Evolutionary conservation across 2,797 vertebrate species (phyloP).

Genomic region (Gymnopithys bicolor): DNA sequence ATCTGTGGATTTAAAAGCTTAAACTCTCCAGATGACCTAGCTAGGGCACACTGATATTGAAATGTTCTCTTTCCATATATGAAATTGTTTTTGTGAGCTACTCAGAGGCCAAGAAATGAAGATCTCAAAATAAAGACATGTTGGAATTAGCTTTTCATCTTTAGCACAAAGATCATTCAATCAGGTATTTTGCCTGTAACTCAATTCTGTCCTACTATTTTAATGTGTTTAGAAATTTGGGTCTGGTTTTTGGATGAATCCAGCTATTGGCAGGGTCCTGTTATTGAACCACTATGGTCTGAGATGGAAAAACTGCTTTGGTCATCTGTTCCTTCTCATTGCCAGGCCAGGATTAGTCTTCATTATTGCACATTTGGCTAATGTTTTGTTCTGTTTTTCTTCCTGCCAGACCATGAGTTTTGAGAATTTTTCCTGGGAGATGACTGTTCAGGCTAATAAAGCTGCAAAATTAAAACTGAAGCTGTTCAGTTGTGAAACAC

Average conservation of each 20-base stretch:
- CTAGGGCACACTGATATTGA: not conserved
- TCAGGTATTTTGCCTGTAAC: not conserved
- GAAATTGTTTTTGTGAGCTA: not conserved
- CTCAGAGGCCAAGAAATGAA: not conserved
- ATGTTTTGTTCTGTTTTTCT: constrained; percentile 2
- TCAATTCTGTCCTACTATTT: not conserved
- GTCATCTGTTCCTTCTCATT: constrained; percentile 26
- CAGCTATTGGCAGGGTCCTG: not conserved
- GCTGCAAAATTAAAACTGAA: constrained; percentile 25
- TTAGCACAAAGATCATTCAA: not conserved
- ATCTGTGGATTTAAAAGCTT: not conserved
- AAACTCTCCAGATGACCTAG: not conserved
- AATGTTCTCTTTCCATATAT: not conserved
- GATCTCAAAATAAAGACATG: not conserved
- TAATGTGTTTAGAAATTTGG: not conserved
- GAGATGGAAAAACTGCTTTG: not conserved
- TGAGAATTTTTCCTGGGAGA: not conserved
- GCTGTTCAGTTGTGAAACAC: not conserved
- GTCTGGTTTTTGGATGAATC: not conserved
- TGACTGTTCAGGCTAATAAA: constrained; percentile 24
- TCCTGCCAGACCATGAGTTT: not conserved
- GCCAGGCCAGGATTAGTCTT: constrained; percentile 17
- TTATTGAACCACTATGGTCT: not conserved
- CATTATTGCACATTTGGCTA: constrained; percentile 15
- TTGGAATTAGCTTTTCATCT: not conserved